Base-by-base conservation (phyloP, 1,140 invertebrate genomes). In the Oncopodura yosiiana region DNA sequence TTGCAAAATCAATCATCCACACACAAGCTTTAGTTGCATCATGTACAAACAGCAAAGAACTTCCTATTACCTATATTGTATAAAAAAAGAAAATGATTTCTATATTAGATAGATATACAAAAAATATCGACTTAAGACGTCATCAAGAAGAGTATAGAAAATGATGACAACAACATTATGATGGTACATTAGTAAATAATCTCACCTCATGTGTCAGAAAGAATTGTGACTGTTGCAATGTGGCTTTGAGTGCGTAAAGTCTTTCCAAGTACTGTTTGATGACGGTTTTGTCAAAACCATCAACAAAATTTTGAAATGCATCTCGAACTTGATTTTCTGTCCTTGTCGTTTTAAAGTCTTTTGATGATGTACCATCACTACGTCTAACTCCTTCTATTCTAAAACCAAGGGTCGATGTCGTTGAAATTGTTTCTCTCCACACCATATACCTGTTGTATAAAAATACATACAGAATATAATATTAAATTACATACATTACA, bases 1-100 rank as follows among this genome's bases (percentile, higher is more conserved):
- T 98, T 8, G 93, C 94, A 73, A 99, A 99, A 73, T 98, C 94
- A 50, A 98, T 99, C 74, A 99, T 81, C 94, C 94, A 98, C 12
- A 96, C 80, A 54, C 83, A 86, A 4, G 91, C 88, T 65, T 82
- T 83, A 50, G 79, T 78, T 16, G 81, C 75, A 68, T 98, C 93
- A 71, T 96, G 94, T 6, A 98, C 89, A 70, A 99, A 96, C 29
- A 99, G 75, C 42, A 99, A 71, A 21, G 91, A 95, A 69, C 88
- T 94, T 36, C 94, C 94, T 59, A 99, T 94, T n/a, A 97, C 80
- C 81, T 84, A 67, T 44, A 73, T 45, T 12, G 24, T 16, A 41
- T 3, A 45, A 41, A 61, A 36, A 18, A 21, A 38, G 14, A 42
- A 32, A 34, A 44, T 27, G 12, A 9, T 19, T 1, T 5, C 59